Base-by-base conservation (phyloP, 2,888 invertebrate species). In the Amorpha juglandis region DNA sequence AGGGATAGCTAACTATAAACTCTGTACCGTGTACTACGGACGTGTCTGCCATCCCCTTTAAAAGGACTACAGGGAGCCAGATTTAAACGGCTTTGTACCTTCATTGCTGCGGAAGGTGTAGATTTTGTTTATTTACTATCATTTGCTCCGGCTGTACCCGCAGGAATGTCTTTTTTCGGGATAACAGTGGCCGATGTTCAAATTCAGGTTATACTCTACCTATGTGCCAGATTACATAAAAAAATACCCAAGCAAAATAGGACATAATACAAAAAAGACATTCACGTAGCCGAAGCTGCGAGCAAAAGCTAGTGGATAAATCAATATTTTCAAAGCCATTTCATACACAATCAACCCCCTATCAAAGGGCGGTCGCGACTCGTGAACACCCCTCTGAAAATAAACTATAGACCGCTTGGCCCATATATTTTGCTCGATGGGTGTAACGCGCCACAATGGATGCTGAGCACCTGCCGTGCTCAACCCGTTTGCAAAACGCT, bases 401-500 rank as follows among this genome's bases (percentile, higher is more conserved):
- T 63, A 63, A 45, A 63, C 14, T 27, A 48, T 63, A 42, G 55
- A 16, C 19, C 35, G 68, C 63, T 68, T 69, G 69, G 42, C 65
- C 69, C 71, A 71, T 70, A 76, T 74, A 73, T 72, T 67, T 70
- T 65, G 69, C 70, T 21, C 48, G 55, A 62, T 52, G 63, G 58
- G 53, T 68, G 71, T 71, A 69, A 67, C 72, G 74, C 69, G 69
- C 68, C 71, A 72, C 76, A 77, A 74, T 74, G 72, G 74, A 71
- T 71, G 74, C 74, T 78, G 84, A 86, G 86, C 86, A 87, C 87
- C 87, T 84, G 86, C 71, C 75, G 73, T 75, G 74, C 85, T 86
- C 88, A 90, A 88, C 91, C 91, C 90, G 88, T 89, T 91, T 89
- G 82, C 79, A 85, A 90, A 91, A 81, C 84, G 91, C 91, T 91